Base-by-base conservation (phyloP, 1,140 invertebrate species). In the Papilio machaon region DNA sequence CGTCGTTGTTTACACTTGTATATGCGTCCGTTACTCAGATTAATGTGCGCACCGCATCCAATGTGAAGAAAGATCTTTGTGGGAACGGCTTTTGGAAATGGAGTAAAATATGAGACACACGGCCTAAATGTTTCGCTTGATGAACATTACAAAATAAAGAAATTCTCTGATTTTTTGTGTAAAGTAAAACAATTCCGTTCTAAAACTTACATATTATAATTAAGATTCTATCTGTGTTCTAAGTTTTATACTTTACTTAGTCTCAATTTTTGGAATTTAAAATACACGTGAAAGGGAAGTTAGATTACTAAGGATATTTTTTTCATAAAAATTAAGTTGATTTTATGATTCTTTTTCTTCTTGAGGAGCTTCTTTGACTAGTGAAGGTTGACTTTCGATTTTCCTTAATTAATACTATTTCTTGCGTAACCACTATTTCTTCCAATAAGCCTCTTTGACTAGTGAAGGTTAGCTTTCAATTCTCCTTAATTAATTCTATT, bases 21-120 rank as follows among this genome's bases (percentile, higher is more conserved):
- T 84, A 86, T 82, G 81, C 79, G 84, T 84, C 87, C 86, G 88
- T 90, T 89, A 87, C 85, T 82, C 88, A 91, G 89, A 92, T 91
- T 90, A 92, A 92, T 92, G 90, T 90, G 85, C 87, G 86, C 90
- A 87, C 90, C 89, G 84, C 85, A 86, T 87, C 89, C 88, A 88
- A 92, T 89, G 90, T 90, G 90, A 89, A 90, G 89, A 91, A 87
- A 91, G 90, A 91, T 91, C 87, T 87, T 92, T 91, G 90, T 92
- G 91, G 89, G 91, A 92, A 92, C 88, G 85, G 84, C 84, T 86
- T 90, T 91, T 88, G 82, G 85, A 85, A 85, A 84, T 89, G 82
- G 88, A 88, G 86, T 89, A 79, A 86, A 83, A 80, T 85, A 73
- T 74, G 82, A 19, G 74, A 87, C 77, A 85, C 70, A 81, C 58